Base-by-base conservation (phyloP, 2,113 vertebrate genomes). In the Otocyon megalotis region DNA sequence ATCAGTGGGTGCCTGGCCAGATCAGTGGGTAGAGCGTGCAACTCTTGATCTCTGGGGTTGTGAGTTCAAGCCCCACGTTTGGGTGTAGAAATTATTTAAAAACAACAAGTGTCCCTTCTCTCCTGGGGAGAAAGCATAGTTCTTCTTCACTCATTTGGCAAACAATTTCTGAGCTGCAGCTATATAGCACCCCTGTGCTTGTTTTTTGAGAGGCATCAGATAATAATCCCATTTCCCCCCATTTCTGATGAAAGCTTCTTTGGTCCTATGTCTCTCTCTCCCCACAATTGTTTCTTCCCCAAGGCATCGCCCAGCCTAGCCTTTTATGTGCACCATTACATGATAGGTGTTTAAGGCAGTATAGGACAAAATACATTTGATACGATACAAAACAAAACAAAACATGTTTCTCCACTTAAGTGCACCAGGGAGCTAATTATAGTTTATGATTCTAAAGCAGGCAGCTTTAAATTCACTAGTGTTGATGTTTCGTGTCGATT, bases 361-460 rank as follows among this genome's bases (percentile, higher is more conserved):
- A 58, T 53, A 62, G 63, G 62, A 67, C 71, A 62, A 81, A 94
- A 82, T 81, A 11, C 56, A 69, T 86, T n/a, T 72, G 32, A 77
- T 89, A 43, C 37, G 56, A 20, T 28, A 76, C 72, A 76, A 35
- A 79, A 80, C 26, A 50, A 72, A 50, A 76, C 32, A 74, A 83
- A 85, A 84, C 32, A 13, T 50, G 4, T 63, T 96, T 85, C 30
- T 62, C 67, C 67, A 8, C 56, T 79, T 24, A 50, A 67, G 58
- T 71, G 53, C 62, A 26, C 56, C 90, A 58, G 76, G 76, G 48
- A 79, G 74, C 62, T 80, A 88, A 90, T 88, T 86, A 94, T 32
- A 94, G 56, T 92, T 86, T 93, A 76, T 93, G n/a, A 69, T 93
- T 97, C 91, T 54, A 53, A 80, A 56, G 43, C 43, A 88, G 83